phyloP scores from a whole-genome alignment of 2,888 invertebrate species.

The Polyploca ridens region DNA sequence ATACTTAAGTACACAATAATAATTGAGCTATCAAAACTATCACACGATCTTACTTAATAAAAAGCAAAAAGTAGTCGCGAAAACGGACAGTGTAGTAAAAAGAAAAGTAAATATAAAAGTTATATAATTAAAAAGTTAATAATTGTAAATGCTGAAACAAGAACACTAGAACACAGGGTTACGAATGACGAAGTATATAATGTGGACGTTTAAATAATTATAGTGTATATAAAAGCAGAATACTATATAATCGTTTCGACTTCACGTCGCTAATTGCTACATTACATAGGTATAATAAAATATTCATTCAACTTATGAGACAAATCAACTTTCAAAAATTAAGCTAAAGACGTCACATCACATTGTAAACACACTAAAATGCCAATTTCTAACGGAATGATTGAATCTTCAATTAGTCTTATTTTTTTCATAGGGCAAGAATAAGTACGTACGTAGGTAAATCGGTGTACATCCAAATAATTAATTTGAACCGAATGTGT shows the following conservation, averaged over 20 bases:
- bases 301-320: conserved; percentile 9
- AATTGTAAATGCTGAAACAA: conserved; percentile 65
- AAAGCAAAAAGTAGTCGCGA: conserved; percentile 56
- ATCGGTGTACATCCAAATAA: background rate
- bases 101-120: conserved; percentile 42
- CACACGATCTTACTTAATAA: conserved; percentile 66
- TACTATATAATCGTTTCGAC: conserved; percentile 44
- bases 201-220: background rate
- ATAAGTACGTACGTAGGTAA: background rate
- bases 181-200: background rate
- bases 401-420: conserved; percentile 16
- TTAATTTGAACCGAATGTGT: background rate
- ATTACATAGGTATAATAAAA: conserved; percentile 31
- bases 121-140: conserved; percentile 40
- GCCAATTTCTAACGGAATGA: conserved; percentile 21
- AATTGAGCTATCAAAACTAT: conserved; percentile 75
- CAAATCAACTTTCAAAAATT: conserved; percentile 3
- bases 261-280: conserved; percentile 76
- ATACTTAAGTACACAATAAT: conserved; percentile 68
- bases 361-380: conserved; percentile 17
- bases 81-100: conserved; percentile 51
- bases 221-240: conserved; percentile 46
- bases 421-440: conserved; percentile 7
- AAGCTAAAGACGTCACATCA: conserved; percentile 13
- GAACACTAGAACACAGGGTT: conserved; percentile 65